These are phyloP conservation scores for Athene noctua DNA, from an alignment of 2,113 vertebrate genomes.

Conservation along the genomic window DNA sequence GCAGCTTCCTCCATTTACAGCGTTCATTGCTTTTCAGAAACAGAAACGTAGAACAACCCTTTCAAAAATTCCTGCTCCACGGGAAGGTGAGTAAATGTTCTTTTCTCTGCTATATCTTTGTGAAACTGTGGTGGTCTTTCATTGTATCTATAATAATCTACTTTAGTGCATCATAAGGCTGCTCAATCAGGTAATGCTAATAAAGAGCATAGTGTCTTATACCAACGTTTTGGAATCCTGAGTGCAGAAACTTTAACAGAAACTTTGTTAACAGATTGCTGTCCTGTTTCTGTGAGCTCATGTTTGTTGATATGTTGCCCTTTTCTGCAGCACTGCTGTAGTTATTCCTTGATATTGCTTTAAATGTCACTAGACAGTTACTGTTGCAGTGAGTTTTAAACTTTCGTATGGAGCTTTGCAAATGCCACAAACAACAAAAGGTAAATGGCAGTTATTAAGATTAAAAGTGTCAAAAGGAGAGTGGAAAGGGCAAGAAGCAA, in stretches of 20 bases:
- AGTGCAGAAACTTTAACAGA: neutral
- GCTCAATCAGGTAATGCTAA: neutral
- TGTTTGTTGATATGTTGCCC: neutral
- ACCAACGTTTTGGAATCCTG: neutral
- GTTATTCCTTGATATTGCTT: neutral
- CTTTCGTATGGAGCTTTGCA: neutral
- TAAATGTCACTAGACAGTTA: neutral
- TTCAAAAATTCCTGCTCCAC: slow-evolving; percentile 79
- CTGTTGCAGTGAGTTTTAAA: neutral
- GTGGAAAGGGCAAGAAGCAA: neutral
- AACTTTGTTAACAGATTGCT: neutral
- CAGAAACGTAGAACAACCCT: slow-evolving; percentile 67
- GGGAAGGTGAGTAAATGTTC: slow-evolving; percentile 67
- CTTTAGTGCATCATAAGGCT: neutral
- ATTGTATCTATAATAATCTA: neutral
- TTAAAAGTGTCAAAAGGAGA: neutral
- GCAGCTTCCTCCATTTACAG: neutral
- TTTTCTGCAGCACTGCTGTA: neutral
- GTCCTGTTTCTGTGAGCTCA: neutral
- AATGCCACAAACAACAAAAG: neutral
- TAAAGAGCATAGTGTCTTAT: neutral
- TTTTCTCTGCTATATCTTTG: neutral
- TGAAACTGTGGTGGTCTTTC: neutral
- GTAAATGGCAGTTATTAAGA: neutral
- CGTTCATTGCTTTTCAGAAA: slow-evolving; percentile 60